phyloP scores from a whole-genome alignment of 2,113 vertebrate genomes.

The Numenius arquata region DNA sequence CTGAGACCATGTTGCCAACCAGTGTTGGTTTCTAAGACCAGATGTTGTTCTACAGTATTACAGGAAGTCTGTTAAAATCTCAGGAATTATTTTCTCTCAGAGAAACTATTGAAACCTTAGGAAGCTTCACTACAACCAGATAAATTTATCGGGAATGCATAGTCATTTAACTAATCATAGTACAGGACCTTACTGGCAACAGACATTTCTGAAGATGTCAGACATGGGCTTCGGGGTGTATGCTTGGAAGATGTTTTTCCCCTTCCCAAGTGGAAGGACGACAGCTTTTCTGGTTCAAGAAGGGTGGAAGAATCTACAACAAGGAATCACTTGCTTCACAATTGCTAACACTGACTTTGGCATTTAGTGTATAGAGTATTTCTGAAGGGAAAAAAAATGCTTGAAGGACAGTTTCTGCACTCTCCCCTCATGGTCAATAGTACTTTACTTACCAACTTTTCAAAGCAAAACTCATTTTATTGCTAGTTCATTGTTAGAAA shows the following conservation, averaged over 20 bases:
- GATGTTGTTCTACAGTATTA: background rate
- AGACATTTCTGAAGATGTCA: background rate
- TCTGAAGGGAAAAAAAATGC: background rate
- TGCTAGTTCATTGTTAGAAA: background rate
- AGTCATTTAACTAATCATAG: background rate
- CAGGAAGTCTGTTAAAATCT: background rate
- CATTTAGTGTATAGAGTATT: rapidly evolving
- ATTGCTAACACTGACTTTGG: background rate
- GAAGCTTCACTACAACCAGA: background rate
- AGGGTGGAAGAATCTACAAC: background rate
- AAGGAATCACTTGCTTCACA: background rate
- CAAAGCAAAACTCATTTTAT: background rate
- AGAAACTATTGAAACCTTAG: background rate
- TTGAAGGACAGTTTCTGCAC: background rate
- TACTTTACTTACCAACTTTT: background rate
- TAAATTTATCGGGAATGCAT: background rate
- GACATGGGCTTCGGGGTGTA: background rate
- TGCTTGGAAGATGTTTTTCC: background rate
- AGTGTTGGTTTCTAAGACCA: background rate
- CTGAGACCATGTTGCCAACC: background rate
- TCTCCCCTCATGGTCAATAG: background rate
- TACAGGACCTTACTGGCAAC: background rate
- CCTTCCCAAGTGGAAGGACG: background rate
- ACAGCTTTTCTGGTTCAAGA: background rate
- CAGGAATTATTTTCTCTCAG: background rate